Conservation (phyloP, 2,113 vertebrate species). For the Anarrhichthys ocellatus region DNA sequence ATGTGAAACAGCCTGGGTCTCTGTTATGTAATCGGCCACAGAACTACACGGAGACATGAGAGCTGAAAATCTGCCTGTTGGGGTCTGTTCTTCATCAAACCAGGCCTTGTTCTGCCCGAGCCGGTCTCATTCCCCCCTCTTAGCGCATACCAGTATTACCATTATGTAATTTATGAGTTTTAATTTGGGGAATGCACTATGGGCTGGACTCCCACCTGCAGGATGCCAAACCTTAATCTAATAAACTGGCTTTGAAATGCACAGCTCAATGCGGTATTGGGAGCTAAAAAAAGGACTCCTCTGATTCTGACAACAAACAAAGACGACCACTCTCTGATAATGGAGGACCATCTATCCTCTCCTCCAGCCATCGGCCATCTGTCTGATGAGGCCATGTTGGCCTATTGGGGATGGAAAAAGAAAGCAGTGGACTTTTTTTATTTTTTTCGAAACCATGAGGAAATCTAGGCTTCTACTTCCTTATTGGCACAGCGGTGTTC, state of each 20-base stretch:
- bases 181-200: constrained; percentile 9
- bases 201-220: not conserved
- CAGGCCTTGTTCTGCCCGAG: constrained; percentile 38
- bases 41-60: constrained; percentile 44
- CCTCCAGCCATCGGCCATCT: not conserved
- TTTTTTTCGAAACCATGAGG: not conserved
- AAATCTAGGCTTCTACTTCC: constrained; percentile 25
- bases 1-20: constrained; percentile 42
- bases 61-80: constrained; percentile 34
- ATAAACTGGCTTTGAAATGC: constrained; percentile 17
- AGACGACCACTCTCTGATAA: constrained; percentile 33
- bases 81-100: constrained; percentile 44
- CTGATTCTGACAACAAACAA: constrained; percentile 22
- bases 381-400: not conserved
- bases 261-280: not conserved
- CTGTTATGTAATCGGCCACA: constrained; percentile 51
- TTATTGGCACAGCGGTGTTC: not conserved
- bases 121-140: constrained; percentile 18
- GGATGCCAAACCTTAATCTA: constrained; percentile 24
- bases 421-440: constrained; percentile 35
- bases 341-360: constrained; percentile 11
- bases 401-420: constrained; percentile 7
- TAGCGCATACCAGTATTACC: constrained; percentile 8
- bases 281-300: not conserved
- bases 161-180: constrained; percentile 34